phyloP scores from a whole-genome alignment of 2,113 vertebrate species.

The Strix aluco region DNA sequence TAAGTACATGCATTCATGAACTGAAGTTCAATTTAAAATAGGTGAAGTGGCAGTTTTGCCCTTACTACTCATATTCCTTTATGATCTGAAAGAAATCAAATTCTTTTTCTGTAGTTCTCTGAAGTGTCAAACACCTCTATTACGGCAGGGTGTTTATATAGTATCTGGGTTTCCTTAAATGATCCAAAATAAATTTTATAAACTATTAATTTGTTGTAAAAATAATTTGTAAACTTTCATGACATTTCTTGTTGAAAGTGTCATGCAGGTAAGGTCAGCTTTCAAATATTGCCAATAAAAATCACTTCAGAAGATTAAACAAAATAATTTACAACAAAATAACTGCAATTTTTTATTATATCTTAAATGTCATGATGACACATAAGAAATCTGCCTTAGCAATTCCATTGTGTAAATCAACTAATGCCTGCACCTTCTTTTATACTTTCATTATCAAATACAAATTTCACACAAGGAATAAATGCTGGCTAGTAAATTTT shows the following conservation, averaged over 20 bases:
- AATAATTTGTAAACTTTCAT: constrained; percentile 35
- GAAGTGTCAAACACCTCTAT: background rate
- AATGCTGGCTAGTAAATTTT: constrained; percentile 22
- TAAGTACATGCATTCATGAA: background rate
- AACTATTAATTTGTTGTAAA: background rate
- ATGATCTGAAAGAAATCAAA: background rate
- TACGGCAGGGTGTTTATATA: background rate
- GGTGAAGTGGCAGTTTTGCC: background rate
- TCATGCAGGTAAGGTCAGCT: constrained; percentile 14
- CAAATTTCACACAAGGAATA: constrained; percentile 40
- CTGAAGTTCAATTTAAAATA: background rate
- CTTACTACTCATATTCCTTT: background rate
- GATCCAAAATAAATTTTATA: background rate
- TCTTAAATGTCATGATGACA: constrained; percentile 41
- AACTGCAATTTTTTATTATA: constrained; percentile 12
- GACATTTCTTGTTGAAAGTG: constrained; percentile 38
- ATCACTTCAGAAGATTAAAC: constrained; percentile 31
- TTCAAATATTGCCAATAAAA: constrained; percentile 21
- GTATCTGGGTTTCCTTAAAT: background rate
- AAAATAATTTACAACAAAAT: constrained; percentile 34
- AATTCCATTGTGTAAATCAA: constrained; percentile 32
- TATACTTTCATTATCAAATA: constrained; percentile 41
- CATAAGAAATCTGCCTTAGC: background rate
- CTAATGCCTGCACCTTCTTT: background rate
- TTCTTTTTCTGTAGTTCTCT: background rate